Base-by-base conservation (phyloP, 23 tunicate species). In the Ascidia mentula region DNA sequence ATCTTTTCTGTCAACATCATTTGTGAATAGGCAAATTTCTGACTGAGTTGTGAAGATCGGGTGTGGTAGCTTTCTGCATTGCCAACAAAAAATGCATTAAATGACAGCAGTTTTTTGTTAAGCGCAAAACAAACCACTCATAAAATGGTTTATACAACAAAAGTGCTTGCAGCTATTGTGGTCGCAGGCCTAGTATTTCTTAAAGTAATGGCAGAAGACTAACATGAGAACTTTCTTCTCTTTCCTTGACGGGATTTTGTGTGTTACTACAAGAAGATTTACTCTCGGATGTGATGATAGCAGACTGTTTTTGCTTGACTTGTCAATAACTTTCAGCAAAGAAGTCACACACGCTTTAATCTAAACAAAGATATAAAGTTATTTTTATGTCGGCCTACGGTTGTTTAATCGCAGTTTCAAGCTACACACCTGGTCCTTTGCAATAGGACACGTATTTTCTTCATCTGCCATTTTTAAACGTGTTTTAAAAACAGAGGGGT, bases 11-110 rank as follows among this genome's bases (percentile, higher is more conserved):
- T 74, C 86, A 2, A 34, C 73, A 32, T 82, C 80, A 73, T 82
- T 82, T 45, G 86, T 82, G 34, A 82, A 73, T 36, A 82, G 45
- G 75, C 86, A 82, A 59, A 82, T 59, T 45, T 82, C 86, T 0
- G 86, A 74, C 32, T 61, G 13, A 4, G 72, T 73, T 32, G 86
- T 46, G 34, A 26, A 82, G 9, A 82, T 36, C 1, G 86, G 79
- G 32, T 82, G 72, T 13, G 86, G 86, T 0, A 82, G 73, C 22
- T 34, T 32, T 73, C 86, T 82, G 45, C 24, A 82, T 9, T 15
- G 15, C 12, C 53, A 42, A 15, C 53, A 42, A 9, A 42, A 53
- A 53, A 20, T n/a, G n/a, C n/a, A 13, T 46, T 20, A 46, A 46
- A 46, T 46, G 20, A 46, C 18, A 46, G 60, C 20, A 17, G 20